phyloP scores from a whole-genome alignment of 2,888 invertebrate genomes.

The Sesamia inferens region DNA sequence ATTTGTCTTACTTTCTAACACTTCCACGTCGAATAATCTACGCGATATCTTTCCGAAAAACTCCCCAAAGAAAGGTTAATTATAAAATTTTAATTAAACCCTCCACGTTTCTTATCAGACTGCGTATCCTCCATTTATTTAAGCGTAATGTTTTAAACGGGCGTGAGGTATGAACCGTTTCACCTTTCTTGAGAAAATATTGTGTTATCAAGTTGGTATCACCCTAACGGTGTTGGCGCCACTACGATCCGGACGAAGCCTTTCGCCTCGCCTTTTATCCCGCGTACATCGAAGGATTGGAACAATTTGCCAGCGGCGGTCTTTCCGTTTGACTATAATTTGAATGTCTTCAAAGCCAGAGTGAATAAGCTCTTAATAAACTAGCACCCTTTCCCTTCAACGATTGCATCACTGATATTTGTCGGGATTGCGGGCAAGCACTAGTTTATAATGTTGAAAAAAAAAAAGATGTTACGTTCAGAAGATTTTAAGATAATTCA shows the following conservation, averaged over 20 bases:
- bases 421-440: no score
- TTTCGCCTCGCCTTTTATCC: no score
- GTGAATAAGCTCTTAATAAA: no score
- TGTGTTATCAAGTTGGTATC: slow-evolving; percentile 11
- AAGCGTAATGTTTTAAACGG: slow-evolving; percentile 25
- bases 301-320: no score
- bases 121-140: slow-evolving; percentile 49
- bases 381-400: no score
- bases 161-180: slow-evolving; percentile 20
- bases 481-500: slow-evolving; percentile 1
- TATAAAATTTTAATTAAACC: slow-evolving; percentile 57
- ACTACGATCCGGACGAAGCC: no score
- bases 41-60: background rate
- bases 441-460: no score
- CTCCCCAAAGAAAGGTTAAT: slow-evolving; percentile 24
- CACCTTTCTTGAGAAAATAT: slow-evolving; percentile 27
- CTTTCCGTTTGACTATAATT: no score
- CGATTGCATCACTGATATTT: no score
- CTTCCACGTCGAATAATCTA: slow-evolving; percentile 14
- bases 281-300: no score
- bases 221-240: no score
- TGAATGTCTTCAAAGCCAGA: no score
- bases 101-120: slow-evolving; percentile 41
- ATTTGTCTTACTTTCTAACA: background rate
- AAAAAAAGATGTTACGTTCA: slow-evolving; percentile 3